Percentiles rank a stretch among this genome's conserved stretches.
phyloP scores from a whole-genome alignment of 2,888 invertebrate species.

The Trissonchulus sp. region DNA sequence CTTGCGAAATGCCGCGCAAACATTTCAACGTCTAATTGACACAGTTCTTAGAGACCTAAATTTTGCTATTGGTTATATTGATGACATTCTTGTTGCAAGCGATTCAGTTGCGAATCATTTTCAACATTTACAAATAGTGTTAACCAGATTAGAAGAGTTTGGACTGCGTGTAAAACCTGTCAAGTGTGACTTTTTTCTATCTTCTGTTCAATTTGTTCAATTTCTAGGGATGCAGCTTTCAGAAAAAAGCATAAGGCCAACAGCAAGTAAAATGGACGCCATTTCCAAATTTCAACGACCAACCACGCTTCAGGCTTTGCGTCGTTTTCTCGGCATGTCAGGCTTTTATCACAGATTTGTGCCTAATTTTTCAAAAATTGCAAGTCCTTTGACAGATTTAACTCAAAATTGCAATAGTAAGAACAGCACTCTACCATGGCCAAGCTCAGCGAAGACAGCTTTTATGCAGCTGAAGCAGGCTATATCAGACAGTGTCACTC shows the following conservation, averaged over 20 bases:
- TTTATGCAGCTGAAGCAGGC: too few species aligned
- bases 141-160: too few species aligned
- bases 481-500: too few species aligned
- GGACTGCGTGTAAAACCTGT: too few species aligned
- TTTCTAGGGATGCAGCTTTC: too few species aligned
- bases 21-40: slow-evolving; percentile 18
- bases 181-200: too few species aligned
- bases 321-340: slow-evolving; percentile 14
- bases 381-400: neutral
- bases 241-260: too few species aligned
- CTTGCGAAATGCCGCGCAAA: slow-evolving; percentile 17
- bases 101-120: neutral
- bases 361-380: too few species aligned
- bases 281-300: neutral
- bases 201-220: neutral
- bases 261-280: slow-evolving; percentile 4
- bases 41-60: neutral
- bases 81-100: slow-evolving; percentile 16
- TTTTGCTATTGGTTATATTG: slow-evolving; percentile 1
- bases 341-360: slow-evolving; percentile 15
- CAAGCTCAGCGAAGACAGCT: too few species aligned
- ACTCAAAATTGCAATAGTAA: too few species aligned
- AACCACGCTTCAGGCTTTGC: neutral
- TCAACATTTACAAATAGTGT: slow-evolving; percentile 3
- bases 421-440: too few species aligned